Percentiles rank a stretch among this genome's conserved stretches.
Conservation (phyloP, 2,113 vertebrate genomes). For the Callospermophilus lateralis region DNA sequence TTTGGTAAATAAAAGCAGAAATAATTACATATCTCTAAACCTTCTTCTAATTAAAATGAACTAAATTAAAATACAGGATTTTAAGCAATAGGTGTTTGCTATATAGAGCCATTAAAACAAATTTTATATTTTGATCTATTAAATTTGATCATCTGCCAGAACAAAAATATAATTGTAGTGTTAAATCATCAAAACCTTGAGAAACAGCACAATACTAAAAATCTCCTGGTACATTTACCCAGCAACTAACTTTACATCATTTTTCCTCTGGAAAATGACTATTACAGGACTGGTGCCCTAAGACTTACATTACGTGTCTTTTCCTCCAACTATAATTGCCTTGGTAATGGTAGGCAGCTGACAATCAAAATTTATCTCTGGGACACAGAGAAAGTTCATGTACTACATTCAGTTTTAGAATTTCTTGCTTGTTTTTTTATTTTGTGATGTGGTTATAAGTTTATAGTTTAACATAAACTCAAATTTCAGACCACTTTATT, state of each 20-base stretch:
- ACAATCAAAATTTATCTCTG: background rate
- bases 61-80: background rate
- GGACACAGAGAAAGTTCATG: background rate
- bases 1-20: background rate
- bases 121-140: background rate
- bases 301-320: background rate
- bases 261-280: background rate
- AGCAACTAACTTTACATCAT: fast-evolving
- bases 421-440: background rate
- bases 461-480: background rate
- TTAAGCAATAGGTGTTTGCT: background rate
- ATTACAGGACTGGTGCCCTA: background rate
- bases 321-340: background rate
- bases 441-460: background rate
- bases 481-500: background rate
- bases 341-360: background rate
- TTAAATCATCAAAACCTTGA: background rate
- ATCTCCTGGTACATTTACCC: background rate
- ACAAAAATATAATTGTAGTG: background rate
- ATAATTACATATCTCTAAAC: background rate
- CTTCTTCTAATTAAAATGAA: background rate
- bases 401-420: background rate
- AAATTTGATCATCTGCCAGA: background rate
- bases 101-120: background rate
- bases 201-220: background rate